A percentile compares a stretch with the other conserved stretches of the same genome.
These are phyloP conservation scores for Hyphantria cunea DNA, from an alignment of 1,140 invertebrate species.

Conservation along the genomic window DNA sequence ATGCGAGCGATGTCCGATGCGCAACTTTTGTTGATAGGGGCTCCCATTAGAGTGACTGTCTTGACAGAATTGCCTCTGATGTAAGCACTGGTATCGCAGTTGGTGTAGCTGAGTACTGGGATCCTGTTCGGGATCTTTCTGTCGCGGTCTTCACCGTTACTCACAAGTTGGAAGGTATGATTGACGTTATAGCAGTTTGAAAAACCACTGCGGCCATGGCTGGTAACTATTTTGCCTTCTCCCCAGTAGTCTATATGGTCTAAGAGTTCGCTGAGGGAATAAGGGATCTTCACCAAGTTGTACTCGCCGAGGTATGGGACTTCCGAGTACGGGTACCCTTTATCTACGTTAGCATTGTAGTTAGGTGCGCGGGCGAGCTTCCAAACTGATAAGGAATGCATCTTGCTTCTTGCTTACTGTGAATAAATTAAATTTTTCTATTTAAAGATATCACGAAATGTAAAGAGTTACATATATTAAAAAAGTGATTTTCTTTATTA, in stretches of 20 bases:
- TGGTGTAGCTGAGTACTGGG: constrained; percentile 36
- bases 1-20: constrained; percentile 41
- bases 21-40: constrained; percentile 41
- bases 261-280: constrained; percentile 16
- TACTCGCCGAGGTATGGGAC: constrained; percentile 41
- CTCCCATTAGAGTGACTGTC: constrained; percentile 39
- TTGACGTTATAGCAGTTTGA: constrained; percentile 44
- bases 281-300: constrained; percentile 36
- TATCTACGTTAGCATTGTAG: constrained; percentile 34
- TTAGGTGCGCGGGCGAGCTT: constrained; percentile 37
- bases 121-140: constrained; percentile 46
- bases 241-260: constrained; percentile 48
- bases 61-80: constrained; percentile 39
- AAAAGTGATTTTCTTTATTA: too few relatives aligned
- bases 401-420: background rate
- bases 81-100: constrained; percentile 39
- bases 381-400: constrained; percentile 23
- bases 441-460: too few relatives aligned
- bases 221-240: constrained; percentile 33
- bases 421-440: too few relatives aligned
- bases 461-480: too few relatives aligned
- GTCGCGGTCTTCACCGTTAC: constrained; percentile 35
- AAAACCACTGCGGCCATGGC: constrained; percentile 31
- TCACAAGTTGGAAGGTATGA: constrained; percentile 37
- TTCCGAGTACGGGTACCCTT: constrained; percentile 41